phyloP scores from a whole-genome alignment of 2,888 invertebrate species.

The Zootermopsis nevadensis region DNA sequence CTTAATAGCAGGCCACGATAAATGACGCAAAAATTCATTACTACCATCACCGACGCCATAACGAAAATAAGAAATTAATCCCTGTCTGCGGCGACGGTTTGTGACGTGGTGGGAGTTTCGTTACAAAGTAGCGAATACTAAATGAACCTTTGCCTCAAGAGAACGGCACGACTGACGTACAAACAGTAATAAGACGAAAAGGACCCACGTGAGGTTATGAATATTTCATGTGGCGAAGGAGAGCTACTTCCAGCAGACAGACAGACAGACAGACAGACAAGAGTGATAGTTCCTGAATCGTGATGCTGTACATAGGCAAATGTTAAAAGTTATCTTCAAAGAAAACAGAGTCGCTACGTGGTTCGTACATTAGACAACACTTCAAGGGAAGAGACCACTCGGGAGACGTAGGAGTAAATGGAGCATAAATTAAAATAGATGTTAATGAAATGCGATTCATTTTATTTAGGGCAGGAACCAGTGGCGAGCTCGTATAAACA shows the following conservation, averaged over 20 bases:
- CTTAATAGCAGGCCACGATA: not conserved
- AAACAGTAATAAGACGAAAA: not conserved
- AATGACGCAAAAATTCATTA: not conserved
- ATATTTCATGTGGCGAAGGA: not conserved
- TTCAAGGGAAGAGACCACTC: too few relatives aligned
- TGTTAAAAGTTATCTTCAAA: not conserved
- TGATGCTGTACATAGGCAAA: constrained; percentile 6
- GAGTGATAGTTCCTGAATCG: not conserved
- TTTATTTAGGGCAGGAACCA: too few relatives aligned
- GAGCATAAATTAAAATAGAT: too few relatives aligned
- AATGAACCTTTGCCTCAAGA: not conserved
- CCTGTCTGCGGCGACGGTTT: not conserved
- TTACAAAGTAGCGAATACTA: not conserved
- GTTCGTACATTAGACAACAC: not conserved
- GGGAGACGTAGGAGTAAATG: too few relatives aligned
- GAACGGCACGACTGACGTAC: not conserved
- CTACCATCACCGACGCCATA: not conserved
- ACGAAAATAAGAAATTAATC: not conserved
- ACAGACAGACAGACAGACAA: constrained; percentile 3
- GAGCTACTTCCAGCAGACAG: constrained; percentile 1
- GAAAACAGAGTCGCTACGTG: not conserved
- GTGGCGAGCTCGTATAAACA: too few relatives aligned
- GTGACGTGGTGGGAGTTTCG: not conserved
- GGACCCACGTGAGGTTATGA: not conserved
- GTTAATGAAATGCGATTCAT: too few relatives aligned